phyloP scores from a whole-genome alignment of 1,140 invertebrate genomes.

The Drosophila repletoides region DNA sequence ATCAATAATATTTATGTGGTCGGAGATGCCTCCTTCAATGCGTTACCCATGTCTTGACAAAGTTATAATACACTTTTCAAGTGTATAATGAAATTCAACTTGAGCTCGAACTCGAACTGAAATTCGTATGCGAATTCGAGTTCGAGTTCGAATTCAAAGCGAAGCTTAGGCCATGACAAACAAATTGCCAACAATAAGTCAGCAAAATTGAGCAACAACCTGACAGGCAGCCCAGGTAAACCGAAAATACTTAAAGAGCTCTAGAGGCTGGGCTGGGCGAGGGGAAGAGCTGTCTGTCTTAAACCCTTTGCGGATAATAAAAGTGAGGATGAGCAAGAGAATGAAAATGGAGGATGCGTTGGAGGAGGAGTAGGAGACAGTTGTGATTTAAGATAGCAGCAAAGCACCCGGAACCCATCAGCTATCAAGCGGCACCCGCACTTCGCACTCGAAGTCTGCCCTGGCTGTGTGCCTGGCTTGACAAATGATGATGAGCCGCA shows the following conservation, averaged over 20 bases:
- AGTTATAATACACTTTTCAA: too few species aligned
- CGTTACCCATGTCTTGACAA: too few species aligned
- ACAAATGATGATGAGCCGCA: constrained; percentile 47
- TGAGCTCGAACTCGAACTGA: background rate
- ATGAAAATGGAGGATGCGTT: too few species aligned
- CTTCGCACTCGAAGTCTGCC: background rate
- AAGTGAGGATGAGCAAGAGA: constrained; percentile 25
- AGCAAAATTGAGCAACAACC: constrained; percentile 39
- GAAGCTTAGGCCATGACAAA: constrained; percentile 13
- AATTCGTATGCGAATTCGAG: background rate
- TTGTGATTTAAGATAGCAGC: constrained; percentile 39
- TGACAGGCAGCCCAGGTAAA: constrained; percentile 19
- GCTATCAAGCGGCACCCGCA: constrained; percentile 30
- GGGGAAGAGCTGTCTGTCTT: constrained; percentile 24
- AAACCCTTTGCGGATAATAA: constrained; percentile 34
- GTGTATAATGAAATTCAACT: too few species aligned
- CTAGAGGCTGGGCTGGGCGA: background rate
- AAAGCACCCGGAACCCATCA: constrained; percentile 18
- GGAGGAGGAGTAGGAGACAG: background rate
- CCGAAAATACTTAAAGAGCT: background rate
- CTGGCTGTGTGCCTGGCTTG: constrained; percentile 3
- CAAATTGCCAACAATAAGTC: constrained; percentile 42
- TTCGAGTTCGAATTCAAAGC: background rate
- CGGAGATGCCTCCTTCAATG: too few species aligned
- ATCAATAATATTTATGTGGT: too few species aligned